Conservation (phyloP, 1,140 invertebrate genomes). For the Neelides sp. region DNA sequence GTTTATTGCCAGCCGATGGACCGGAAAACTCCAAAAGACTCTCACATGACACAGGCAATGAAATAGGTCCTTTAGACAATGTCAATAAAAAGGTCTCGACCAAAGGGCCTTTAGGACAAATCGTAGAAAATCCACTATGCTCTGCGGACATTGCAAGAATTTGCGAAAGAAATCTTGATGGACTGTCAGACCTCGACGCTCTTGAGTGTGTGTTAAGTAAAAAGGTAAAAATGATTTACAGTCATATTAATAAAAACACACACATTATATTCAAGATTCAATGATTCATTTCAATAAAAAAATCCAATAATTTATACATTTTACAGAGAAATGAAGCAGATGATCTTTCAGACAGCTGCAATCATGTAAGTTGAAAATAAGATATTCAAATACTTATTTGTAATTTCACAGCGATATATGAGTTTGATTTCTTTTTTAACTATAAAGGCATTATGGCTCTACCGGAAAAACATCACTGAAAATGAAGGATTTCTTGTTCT, state of each 20-base stretch:
- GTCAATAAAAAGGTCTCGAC: not conserved
- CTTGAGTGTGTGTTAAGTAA: conserved; percentile 27
- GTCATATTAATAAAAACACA: not conserved
- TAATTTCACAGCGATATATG: not conserved
- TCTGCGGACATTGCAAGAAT: conserved; percentile 15
- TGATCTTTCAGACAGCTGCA: conserved; percentile 51
- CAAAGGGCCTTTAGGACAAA: not conserved
- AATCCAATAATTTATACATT: conserved; percentile 9
- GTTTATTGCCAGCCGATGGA: too few species aligned
- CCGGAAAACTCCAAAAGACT: too few species aligned
- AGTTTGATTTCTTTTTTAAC: conserved; percentile 6
- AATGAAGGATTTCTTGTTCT: conserved; percentile 58
- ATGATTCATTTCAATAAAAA: conserved; percentile 4
- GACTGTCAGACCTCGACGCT: conserved; percentile 20
- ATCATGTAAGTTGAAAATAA: conserved; percentile 44
- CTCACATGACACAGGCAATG: too few species aligned
- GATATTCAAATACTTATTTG: not conserved
- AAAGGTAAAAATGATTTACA: conserved; percentile 10
- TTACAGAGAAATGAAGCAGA: conserved; percentile 51
- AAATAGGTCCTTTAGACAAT: too few species aligned
- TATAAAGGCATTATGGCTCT: conserved; percentile 53
- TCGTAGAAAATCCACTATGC: conserved; percentile 7
- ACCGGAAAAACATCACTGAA: conserved; percentile 58
- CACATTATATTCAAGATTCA: not conserved
- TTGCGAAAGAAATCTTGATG: conserved; percentile 19